Evolutionary conservation across 2,797 vertebrate species (phyloP).

Genomic region (Anisognathus igniventris): DNA sequence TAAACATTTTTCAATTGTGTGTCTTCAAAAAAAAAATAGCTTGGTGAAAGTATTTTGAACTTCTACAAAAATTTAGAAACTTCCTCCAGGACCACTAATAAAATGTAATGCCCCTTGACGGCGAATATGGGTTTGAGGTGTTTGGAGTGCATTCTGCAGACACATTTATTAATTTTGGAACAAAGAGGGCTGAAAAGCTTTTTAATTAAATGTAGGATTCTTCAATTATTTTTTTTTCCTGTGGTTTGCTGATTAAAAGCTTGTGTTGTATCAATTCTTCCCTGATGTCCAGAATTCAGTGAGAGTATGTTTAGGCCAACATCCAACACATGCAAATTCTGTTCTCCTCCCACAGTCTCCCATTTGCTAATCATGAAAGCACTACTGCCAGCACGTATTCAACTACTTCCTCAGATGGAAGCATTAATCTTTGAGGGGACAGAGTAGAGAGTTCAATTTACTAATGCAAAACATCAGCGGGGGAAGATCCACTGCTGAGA

Average conservation of each 20-base stretch:
- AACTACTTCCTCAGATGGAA: slow-evolving; percentile 5
- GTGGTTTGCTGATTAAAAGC: neutral
- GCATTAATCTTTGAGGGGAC: slow-evolving; percentile 33
- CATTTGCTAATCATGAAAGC: slow-evolving; percentile 26
- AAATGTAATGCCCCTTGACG: neutral
- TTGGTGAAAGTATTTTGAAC: neutral
- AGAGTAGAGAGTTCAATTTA: slow-evolving; percentile 1
- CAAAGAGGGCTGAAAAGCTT: neutral
- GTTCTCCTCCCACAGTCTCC: slow-evolving; percentile 13
- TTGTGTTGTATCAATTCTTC: slow-evolving; percentile 12
- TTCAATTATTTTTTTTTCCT: neutral
- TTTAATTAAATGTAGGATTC: neutral
- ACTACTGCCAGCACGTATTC: neutral
- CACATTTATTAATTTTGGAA: neutral
- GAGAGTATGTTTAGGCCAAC: slow-evolving; percentile 9
- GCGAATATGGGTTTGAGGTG: neutral
- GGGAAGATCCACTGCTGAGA: slow-evolving; percentile 7
- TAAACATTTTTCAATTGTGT: neutral
- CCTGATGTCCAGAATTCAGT: slow-evolving; percentile 14
- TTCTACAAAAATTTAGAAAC: neutral
- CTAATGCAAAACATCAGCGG: slow-evolving; percentile 30
- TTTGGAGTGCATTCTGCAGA: neutral
- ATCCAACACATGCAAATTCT: slow-evolving; percentile 30
- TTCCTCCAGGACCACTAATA: neutral
- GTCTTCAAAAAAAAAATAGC: neutral